These are phyloP conservation scores for Cichladusa arquata DNA, from an alignment of 2,113 vertebrate genomes.

Conservation along the genomic window DNA sequence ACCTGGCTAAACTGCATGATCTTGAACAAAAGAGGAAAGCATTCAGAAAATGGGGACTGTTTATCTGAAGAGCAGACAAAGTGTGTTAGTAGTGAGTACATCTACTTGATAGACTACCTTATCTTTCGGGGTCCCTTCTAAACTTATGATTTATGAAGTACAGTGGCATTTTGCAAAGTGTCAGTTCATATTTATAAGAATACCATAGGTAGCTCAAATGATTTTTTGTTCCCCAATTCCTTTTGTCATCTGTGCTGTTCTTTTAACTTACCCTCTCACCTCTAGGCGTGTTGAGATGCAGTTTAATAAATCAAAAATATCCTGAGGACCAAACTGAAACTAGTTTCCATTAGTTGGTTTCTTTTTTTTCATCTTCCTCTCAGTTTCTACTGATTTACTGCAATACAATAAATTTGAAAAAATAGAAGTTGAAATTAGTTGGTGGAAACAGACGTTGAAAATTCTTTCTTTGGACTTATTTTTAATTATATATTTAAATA, in stretches of 20 bases:
- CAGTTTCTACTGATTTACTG: constrained; percentile 30
- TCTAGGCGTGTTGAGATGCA: not conserved
- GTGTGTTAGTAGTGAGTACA: not conserved
- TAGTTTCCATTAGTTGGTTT: not conserved
- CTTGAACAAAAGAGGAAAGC: not conserved
- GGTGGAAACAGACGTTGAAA: not conserved
- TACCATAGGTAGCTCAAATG: not conserved
- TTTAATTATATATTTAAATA: not conserved
- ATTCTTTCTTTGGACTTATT: not conserved
- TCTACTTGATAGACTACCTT: not conserved
- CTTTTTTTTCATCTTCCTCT: not conserved
- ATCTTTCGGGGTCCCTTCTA: not conserved
- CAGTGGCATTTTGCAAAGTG: not conserved
- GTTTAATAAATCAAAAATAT: not conserved
- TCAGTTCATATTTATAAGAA: not conserved
- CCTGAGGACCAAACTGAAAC: not conserved
- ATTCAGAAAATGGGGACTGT: not conserved
- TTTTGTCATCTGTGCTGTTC: not conserved
- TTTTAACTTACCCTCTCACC: not conserved
- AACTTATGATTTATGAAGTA: not conserved
- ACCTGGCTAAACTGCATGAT: not conserved
- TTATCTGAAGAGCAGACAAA: not conserved
- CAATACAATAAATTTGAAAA: constrained; percentile 20
- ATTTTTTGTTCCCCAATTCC: not conserved
- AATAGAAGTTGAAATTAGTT: not conserved